Conservation (phyloP, 1,140 invertebrate species). For the Heliconius himera region DNA sequence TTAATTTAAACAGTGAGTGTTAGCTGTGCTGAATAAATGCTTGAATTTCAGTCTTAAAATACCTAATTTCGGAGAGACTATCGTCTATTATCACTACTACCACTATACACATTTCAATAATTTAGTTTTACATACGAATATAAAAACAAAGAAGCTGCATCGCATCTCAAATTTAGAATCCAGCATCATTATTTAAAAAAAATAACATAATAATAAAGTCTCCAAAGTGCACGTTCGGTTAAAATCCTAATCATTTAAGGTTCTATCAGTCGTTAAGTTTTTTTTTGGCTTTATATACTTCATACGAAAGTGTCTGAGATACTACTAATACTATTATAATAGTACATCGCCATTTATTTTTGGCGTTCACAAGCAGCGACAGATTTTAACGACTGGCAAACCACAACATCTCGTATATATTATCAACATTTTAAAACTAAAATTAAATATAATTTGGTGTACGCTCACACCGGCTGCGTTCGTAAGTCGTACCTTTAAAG, state of each 20-base stretch:
- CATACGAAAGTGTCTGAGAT: conserved; percentile 21
- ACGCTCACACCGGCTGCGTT: conserved; percentile 8
- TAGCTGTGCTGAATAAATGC: conserved; percentile 15
- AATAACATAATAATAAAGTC: conserved; percentile 16
- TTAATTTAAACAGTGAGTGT: neutral
- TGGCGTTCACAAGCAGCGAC: conserved; percentile 1
- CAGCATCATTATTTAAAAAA: conserved; percentile 48
- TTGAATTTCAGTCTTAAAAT: conserved; percentile 25
- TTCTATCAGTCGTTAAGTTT: conserved; percentile 40
- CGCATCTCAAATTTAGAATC: conserved; percentile 32
- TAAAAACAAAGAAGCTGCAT: conserved; percentile 15
- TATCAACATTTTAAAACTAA: conserved; percentile 18
- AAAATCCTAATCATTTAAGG: conserved; percentile 29
- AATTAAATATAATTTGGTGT: conserved; percentile 29
- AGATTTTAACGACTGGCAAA: conserved; percentile 40
- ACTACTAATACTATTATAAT: neutral
- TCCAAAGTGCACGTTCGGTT: conserved; percentile 23
- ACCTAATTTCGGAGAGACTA: conserved; percentile 9
- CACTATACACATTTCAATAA: neutral
- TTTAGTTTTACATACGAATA: neutral
- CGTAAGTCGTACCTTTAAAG: neutral
- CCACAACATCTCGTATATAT: conserved; percentile 26
- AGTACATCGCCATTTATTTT: neutral
- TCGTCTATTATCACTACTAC: neutral
- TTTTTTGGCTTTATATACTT: conserved; percentile 35